Evolutionary conservation across 2,888 invertebrate species (phyloP).

Genomic region (Platerodrilus igneus): DNA sequence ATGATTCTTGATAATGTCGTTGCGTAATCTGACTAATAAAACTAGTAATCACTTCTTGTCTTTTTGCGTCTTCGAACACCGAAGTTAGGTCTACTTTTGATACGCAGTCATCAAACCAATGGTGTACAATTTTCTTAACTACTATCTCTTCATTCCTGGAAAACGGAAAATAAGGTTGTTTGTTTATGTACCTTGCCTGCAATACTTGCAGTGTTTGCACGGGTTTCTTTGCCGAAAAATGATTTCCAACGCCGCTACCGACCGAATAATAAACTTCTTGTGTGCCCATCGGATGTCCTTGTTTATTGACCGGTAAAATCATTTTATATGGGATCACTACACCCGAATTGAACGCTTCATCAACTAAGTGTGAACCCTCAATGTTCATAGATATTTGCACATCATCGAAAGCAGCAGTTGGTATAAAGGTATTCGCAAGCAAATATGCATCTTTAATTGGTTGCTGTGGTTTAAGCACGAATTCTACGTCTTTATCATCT

Average conservation of each 20-base stretch:
- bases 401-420: slow-evolving; percentile 3
- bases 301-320: too few relatives aligned
- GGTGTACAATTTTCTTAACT: slow-evolving; percentile 8
- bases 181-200: too few relatives aligned
- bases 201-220: too few relatives aligned
- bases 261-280: too few relatives aligned
- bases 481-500: slow-evolving; percentile 4
- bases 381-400: slow-evolving; percentile 8
- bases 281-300: too few relatives aligned
- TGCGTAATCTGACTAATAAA: slow-evolving; percentile 7
- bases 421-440: slow-evolving; percentile 5
- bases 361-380: neutral
- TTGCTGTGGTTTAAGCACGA: neutral
- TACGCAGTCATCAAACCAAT: slow-evolving; percentile 3
- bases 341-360: slow-evolving; percentile 6
- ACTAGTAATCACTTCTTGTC: slow-evolving; percentile 6
- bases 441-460: slow-evolving; percentile 7
- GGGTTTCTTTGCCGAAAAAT: too few relatives aligned
- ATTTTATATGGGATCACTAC: slow-evolving; percentile 1
- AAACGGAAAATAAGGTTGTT: too few relatives aligned
- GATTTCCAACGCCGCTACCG: too few relatives aligned
- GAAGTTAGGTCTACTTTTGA: neutral
- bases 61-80: slow-evolving; percentile 6
- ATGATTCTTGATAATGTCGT: slow-evolving; percentile 1
- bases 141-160: too few relatives aligned